Base-by-base conservation (phyloP, 2,113 vertebrate species). In the Baryphthengus martii region DNA sequence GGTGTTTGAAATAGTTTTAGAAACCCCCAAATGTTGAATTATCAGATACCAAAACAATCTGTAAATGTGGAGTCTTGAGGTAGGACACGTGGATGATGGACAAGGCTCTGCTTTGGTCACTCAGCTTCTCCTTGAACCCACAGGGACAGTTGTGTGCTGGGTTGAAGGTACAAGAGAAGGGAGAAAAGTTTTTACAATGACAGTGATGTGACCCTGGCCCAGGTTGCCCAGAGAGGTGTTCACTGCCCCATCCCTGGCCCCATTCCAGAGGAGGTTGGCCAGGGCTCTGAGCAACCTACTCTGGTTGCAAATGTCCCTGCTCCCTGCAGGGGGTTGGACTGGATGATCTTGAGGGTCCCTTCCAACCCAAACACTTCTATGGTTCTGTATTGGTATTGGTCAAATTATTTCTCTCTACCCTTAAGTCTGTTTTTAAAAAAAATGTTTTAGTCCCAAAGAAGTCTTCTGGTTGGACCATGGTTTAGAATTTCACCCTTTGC, bases 41-140 rank as follows among this genome's bases (percentile, higher is more conserved):
- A 7, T 6, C 20, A 40, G 47, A 8, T 29, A 26, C 10, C 2
- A 2, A 17, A 35, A 31, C 11, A 14, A 23, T 21, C 21, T 23
- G 12, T 19, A 39, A 13, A 20, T 9, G 6, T 1, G 8, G 10
- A 16, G 14, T 13, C 50, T 26, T 52, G 50, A 52, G 25, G 50
- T 52, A 52, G 50, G 50, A 52, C 25, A 14, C 7, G 21, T 50
- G 49, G 24, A 15, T 50, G 49, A 9, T 18, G 28, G 2, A 11
- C 2, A 2, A 21, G 40, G 24, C n/a, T n/a, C 42, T 3, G 10
- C 42, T 40, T 6, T 4, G 31, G 5, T 6, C 3, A 9, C 40
- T 49, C 8, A 4, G 25, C 40, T 23, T 13, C 23, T 37, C 9
- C 33, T 21, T 12, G 66, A 25, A 8, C 12, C 3, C 6, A 3